Evolutionary conservation across 2,113 vertebrate genomes (phyloP), one percentile per base, ranked within the genome.

Genomic region (Prionailurus bengalensis): DNA sequence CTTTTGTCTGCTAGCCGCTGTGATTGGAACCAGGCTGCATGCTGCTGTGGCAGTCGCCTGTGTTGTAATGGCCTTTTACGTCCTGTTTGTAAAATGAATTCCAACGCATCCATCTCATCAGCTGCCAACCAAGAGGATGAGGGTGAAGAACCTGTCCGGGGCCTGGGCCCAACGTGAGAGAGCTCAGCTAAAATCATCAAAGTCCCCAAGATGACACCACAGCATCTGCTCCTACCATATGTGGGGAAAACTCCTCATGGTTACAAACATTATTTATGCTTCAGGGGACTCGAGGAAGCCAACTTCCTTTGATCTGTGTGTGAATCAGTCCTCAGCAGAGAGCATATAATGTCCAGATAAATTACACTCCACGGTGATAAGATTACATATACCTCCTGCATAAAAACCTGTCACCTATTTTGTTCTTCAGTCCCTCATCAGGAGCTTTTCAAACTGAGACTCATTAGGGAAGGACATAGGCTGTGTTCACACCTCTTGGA

Each of bases 21-120:
- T 99, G 94, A 99, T 99, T 33, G 99, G 99, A 89, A 99, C 99
- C 33, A 99, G 99, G 71, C 99, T 99, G 85, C 99, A 99, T 48
- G 97, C 99, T 42, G 98, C 99, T 1, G 99, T 99, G 92, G 99
- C 99, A 0, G 48, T 99, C 15, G 99, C 99, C 97, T 99, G 99
- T 79, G 53, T 99, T 97, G 98, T 98, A 58, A 99, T 99, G 99
- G 99, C 99, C n/a, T 99, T 99, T 98, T 99, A 99, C 1, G 94
- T 99, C 63, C 97, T 99, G 65, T 99, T 99, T 97, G 98, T 99
- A 94, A 99, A 99, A 99, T 99, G 99, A 99, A 98, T 89, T 48
- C 55, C 4, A 9, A 97, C 96, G 89, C 86, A 81, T 95, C 97
- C 94, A 88, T 80, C 94, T 96, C 97, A 87, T 95, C 98, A 97